Conservation (phyloP, 2,113 vertebrate species). For the Nannobrachium achirus region DNA sequence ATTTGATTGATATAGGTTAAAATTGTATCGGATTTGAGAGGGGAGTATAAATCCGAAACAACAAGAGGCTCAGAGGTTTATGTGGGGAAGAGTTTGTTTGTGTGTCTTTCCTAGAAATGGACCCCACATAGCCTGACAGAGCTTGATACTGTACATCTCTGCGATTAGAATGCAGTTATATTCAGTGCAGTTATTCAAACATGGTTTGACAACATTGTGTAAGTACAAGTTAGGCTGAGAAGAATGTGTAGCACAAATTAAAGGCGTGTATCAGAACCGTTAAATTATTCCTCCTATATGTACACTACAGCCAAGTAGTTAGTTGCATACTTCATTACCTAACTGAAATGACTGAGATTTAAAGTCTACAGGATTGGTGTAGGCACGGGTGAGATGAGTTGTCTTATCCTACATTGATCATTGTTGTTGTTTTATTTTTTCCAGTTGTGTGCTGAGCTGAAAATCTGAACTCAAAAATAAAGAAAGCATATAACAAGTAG, state of each 20-base stretch:
- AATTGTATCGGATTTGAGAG: not conserved
- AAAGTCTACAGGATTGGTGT: slow-evolving; percentile 28
- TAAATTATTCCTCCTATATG: slow-evolving; percentile 43
- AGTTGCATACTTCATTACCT: slow-evolving; percentile 30
- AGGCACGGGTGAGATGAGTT: slow-evolving; percentile 28
- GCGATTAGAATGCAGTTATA: not conserved
- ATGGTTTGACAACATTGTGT: not conserved
- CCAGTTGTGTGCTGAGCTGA: not conserved
- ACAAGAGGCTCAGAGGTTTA: not conserved
- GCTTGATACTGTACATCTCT: not conserved
- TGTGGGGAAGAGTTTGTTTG: not conserved
- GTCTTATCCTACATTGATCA: not conserved
- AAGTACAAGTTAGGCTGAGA: too few species aligned
- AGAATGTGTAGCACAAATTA: not conserved
- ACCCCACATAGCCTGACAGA: not conserved
- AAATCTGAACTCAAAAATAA: not conserved
- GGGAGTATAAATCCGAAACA: not conserved
- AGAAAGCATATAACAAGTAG: slow-evolving; percentile 4
- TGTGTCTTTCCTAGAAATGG: not conserved
- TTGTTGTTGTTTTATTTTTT: not conserved
- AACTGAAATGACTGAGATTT: slow-evolving; percentile 15
- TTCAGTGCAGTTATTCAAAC: not conserved
- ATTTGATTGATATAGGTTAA: not conserved
- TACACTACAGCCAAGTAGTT: slow-evolving; percentile 12
- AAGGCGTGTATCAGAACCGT: not conserved